Conservation (phyloP, 2,113 vertebrate species). For the Onychostruthus taczanowskii region DNA sequence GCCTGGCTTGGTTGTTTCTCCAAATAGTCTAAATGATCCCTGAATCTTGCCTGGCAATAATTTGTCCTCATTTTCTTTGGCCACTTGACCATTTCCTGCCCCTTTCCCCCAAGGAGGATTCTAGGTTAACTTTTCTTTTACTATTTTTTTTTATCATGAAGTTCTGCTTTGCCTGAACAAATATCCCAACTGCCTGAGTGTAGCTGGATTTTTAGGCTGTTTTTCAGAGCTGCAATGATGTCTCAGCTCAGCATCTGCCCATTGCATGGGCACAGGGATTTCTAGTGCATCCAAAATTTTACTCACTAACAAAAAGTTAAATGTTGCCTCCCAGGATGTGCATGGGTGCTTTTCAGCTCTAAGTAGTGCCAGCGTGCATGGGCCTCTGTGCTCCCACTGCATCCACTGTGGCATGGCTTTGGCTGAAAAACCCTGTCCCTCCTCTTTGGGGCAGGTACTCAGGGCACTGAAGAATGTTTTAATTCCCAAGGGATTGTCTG, state of each 20-base stretch:
- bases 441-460: neutral
- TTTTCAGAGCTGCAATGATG: neutral
- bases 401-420: neutral
- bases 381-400: neutral
- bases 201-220: neutral
- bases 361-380: rapidly evolving
- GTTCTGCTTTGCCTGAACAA: neutral
- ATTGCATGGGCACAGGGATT: neutral
- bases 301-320: neutral
- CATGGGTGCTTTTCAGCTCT: neutral
- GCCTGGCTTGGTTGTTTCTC: neutral
- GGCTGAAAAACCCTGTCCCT: neutral
- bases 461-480: slow-evolving; percentile 47
- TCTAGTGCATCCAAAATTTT: neutral
- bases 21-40: neutral
- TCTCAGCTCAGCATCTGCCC: neutral
- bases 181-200: neutral
- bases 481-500: slow-evolving; percentile 1
- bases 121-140: neutral
- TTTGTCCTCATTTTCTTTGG: neutral
- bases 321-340: neutral
- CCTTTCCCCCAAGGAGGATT: neutral
- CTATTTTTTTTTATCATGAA: neutral
- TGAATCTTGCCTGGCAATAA: neutral
- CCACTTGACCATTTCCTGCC: neutral